Conservation (phyloP, 2,888 invertebrate genomes). For the Aporophyla lueneburgensis region DNA sequence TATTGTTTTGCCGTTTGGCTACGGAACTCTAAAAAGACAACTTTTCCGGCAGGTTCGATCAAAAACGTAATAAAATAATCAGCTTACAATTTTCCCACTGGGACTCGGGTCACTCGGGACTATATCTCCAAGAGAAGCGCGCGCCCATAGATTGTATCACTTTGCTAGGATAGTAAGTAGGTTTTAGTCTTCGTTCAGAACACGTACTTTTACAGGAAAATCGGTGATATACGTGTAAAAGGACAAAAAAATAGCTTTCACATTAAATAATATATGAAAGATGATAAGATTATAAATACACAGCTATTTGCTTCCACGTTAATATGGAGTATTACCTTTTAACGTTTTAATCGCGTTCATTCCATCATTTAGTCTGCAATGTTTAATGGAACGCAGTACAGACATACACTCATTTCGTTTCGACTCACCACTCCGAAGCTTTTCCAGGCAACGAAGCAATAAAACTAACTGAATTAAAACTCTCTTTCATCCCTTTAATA, state of each 20-base stretch:
- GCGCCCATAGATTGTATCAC: not conserved
- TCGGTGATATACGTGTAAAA: not conserved
- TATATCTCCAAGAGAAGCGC: too few relatives aligned
- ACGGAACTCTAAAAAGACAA: not conserved
- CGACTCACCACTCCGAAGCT: not conserved
- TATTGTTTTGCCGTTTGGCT: not conserved
- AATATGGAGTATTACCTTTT: not conserved
- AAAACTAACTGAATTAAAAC: slow-evolving; percentile 36
- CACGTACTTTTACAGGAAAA: not conserved
- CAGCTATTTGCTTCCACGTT: not conserved
- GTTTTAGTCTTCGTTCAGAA: too few relatives aligned
- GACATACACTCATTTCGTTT: slow-evolving; percentile 14
- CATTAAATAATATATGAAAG: slow-evolving; percentile 15
- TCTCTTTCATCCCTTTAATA: slow-evolving; percentile 14
- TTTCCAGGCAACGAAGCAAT: slow-evolving; percentile 5
- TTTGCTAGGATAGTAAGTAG: not conserved
- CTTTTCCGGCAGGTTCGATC: not conserved
- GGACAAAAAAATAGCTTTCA: not conserved
- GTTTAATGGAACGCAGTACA: slow-evolving; percentile 25
- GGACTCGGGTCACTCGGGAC: not conserved
- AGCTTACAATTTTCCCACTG: not conserved
- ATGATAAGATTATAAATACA: not conserved
- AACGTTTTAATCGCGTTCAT: not conserved
- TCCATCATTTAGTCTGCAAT: not conserved
- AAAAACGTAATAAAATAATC: not conserved